Evolutionary conservation across 2,113 vertebrate species (phyloP).

Genomic region (Gopherus flavomarginatus): DNA sequence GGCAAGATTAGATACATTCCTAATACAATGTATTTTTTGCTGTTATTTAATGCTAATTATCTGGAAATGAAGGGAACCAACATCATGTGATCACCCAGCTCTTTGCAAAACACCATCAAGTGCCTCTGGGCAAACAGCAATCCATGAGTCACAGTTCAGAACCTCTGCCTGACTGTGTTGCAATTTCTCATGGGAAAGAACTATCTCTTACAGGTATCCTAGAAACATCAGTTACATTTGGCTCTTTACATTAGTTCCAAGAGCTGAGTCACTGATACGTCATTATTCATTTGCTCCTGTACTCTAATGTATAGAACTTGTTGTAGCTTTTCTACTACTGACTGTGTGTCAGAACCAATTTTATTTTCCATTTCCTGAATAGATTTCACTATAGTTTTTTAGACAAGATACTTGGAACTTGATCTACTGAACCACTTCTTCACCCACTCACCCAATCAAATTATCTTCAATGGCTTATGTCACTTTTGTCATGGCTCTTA

Average conservation of each 20-base stretch:
- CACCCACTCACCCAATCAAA: background rate
- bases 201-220: background rate
- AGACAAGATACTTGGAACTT: slow-evolving; percentile 5
- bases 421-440: background rate
- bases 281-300: background rate
- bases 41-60: background rate
- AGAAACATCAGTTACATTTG: background rate
- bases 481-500: background rate
- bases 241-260: background rate
- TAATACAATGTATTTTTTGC: background rate
- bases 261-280: background rate
- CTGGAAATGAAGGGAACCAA: background rate
- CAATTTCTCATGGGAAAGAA: background rate
- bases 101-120: background rate
- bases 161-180: background rate
- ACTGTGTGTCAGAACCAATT: background rate
- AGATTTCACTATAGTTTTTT: background rate
- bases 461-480: background rate
- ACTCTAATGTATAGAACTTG: background rate
- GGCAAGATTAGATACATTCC: background rate
- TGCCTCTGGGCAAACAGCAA: background rate
- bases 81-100: background rate
- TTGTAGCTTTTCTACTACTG: background rate
- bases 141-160: background rate
- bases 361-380: slow-evolving; percentile 9